Percentiles rank a stretch among this genome's conserved stretches.
These are phyloP conservation scores for Toxostoma redivivum DNA, from an alignment of 2,113 vertebrate species.

Conservation along the genomic window DNA sequence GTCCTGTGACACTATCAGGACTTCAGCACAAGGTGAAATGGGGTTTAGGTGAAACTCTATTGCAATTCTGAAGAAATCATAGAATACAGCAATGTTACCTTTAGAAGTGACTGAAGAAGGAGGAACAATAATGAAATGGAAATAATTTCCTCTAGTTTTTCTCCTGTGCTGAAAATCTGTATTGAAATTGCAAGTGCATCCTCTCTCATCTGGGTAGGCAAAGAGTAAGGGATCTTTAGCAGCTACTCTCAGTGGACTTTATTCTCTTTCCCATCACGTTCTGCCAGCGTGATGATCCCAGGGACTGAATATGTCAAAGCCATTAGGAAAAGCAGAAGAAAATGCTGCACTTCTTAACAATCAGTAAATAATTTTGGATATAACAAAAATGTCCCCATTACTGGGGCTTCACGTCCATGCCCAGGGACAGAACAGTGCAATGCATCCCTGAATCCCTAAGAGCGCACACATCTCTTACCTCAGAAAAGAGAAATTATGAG, in stretches of 20 bases:
- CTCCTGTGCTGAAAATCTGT: not conserved
- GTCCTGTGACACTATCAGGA: not conserved
- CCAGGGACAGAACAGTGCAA: not conserved
- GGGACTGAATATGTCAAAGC: not conserved
- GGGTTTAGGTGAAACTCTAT: not conserved
- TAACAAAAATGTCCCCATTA: not conserved
- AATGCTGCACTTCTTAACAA: not conserved
- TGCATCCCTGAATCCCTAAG: not conserved
- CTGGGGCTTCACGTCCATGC: not conserved
- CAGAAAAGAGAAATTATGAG: not conserved
- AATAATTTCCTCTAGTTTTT: not conserved
- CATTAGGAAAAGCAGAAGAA: not conserved
- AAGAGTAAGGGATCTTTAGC: not conserved
- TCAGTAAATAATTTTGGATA: not conserved
- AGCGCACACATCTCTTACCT: not conserved
- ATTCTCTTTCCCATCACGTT: not conserved
- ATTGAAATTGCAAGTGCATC: not conserved
- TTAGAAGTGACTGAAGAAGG: not conserved
- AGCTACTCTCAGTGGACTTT: not conserved
- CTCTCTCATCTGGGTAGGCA: not conserved
- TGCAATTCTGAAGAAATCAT: not conserved
- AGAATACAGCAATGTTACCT: not conserved
- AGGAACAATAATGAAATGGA: not conserved
- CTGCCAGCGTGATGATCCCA: not conserved
- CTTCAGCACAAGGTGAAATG: not conserved